Base-by-base conservation (phyloP, 1,140 invertebrate genomes). In the Drosophila setifemur region DNA sequence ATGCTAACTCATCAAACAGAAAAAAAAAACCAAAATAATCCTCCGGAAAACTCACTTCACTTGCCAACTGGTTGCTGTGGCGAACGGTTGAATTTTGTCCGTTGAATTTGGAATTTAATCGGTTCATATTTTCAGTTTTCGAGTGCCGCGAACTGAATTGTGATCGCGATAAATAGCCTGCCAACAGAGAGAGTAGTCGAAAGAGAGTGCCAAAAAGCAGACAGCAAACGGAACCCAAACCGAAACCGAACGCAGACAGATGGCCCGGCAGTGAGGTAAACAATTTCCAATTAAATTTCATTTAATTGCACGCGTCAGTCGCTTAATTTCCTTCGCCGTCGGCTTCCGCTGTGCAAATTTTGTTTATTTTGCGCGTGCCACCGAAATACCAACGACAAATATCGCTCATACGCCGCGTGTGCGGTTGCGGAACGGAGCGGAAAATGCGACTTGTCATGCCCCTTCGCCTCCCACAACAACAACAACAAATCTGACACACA, bases 11-110 rank as follows among this genome's bases (percentile, higher is more conserved):
- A 16, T 37, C 5, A 37, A 37, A 37, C n/a, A n/a, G 2, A 37
- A 14, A 7, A n/a, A n/a, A n/a, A n/a, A n/a, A n/a, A n/a, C n/a
- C n/a, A n/a, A n/a, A n/a, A n/a, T n/a, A n/a, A 9, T 9, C 9
- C 8, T 33, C 25, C 11, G 6, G 25, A 1, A 21, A 23, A 26
- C 23, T 44, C 60, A 25, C 26, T 64, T 79, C 75, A 82, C 64
- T 82, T 82, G 37, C 61, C 73, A 73, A 73, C 63, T 63, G 57
- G 73, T 69, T 47, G 63, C 57, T 69, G 79, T 53, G 52, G 52
- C 69, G 79, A 77, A 35, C 79, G 57, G 75, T 70, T 58, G 44
- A 28, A 33, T 19, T 7, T 47, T 19, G 9, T 16, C n/a, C 12
- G 25, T 26, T 14, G 5, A 33, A 31, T 50, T 14, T 21, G 19